Base-by-base conservation (phyloP, 2,797 vertebrate genomes). In the Margarornis squamiger region DNA sequence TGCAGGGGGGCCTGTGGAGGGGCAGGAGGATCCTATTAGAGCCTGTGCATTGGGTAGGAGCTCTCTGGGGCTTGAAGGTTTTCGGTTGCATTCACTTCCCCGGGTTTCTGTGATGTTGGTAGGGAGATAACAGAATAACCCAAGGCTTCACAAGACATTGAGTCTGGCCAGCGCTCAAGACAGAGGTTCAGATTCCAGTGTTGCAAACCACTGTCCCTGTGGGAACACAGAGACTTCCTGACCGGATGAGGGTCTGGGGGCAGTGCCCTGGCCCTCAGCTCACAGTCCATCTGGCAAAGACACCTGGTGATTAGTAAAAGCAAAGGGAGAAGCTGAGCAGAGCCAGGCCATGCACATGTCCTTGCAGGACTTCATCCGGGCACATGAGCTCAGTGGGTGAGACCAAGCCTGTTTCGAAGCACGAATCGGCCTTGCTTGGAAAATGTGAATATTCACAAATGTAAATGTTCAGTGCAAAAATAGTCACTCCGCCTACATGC, bases 381-480 rank as follows among this genome's bases (percentile, higher is more conserved):
- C 43, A 48, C 58, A 30, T 0, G 1, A 73, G 80, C 51, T 89
- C 45, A 55, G 55, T 49, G 88, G 52, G 57, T 75, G 89, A 68
- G 62, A 89, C 22, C 0, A 4, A 70, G 61, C 51, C 38, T 54
- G 49, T 91, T 87, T 48, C 0, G 0, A 92, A 74, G 91, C 77
- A 89, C 32, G 6, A 81, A 77, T 94, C 1, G 0, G 54, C 59
- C 83, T 81, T 38, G n/a, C 72, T 80, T 75, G 87, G 84, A 65
- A 93, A 90, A 93, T 94, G 82, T 88, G 95, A 92, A 92, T 93
- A 80, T 95, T 96, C 91, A 84, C 87, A 58, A 85, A 97, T 93
- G 95, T 81, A 96, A 96, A 97, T 94, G 79, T 94, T 96, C 91
- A 52, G 88, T 93, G 96, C 95, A 96, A 94, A 96, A 96, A 94